Conservation (phyloP, 2,113 vertebrate species). For the Felis chaus region DNA sequence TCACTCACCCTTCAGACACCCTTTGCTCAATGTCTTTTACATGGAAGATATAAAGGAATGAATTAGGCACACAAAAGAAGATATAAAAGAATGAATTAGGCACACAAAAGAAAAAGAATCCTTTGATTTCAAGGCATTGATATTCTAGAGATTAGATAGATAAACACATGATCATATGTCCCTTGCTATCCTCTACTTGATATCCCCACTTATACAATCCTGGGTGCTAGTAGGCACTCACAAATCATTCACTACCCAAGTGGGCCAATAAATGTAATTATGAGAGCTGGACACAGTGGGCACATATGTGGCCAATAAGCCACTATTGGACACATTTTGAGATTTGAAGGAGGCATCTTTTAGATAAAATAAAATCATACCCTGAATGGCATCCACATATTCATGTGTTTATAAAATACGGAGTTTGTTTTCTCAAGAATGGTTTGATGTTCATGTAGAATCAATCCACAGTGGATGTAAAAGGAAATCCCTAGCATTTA, state of each 20-base stretch:
- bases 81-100: not conserved
- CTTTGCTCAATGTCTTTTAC: not conserved
- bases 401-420: not conserved
- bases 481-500: not conserved
- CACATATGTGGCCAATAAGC: not conserved
- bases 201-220: not conserved
- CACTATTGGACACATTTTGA: not conserved
- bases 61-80: not conserved
- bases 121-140: not conserved
- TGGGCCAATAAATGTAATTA: not conserved
- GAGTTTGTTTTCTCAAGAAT: not conserved
- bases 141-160: not conserved
- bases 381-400: not conserved
- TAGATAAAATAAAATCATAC: not conserved
- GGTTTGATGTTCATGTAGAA: not conserved
- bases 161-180: not conserved
- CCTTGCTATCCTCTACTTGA: not conserved
- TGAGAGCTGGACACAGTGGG: not conserved
- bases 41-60: not conserved
- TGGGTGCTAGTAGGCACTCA: not conserved
- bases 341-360: not conserved
- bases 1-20: not conserved
- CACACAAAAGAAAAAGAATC: not conserved
- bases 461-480: not conserved
- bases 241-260: not conserved